These are phyloP conservation scores for Octonoba sinensis DNA, from an alignment of 2,888 invertebrate species.

Conservation along the genomic window DNA sequence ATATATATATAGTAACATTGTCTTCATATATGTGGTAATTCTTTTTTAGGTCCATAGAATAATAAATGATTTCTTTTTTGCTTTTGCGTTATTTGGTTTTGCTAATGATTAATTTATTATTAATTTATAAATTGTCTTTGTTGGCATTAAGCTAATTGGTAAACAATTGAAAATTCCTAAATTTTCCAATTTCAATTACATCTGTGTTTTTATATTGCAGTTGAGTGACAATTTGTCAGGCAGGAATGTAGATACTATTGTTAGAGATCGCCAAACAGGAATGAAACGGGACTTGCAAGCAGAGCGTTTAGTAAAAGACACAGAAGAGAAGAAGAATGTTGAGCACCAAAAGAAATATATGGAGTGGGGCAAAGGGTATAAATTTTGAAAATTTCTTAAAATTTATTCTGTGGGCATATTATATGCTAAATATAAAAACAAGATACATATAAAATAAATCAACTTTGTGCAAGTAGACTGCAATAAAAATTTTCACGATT, in stretches of 20 bases:
- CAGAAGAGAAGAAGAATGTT: conserved; percentile 78
- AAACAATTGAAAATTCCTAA: not conserved
- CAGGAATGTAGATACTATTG: conserved; percentile 79
- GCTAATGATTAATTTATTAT: too few species aligned
- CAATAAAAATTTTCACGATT: too few species aligned
- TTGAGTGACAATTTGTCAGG: conserved; percentile 82
- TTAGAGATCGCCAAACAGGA: conserved; percentile 79
- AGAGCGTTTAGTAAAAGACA: conserved; percentile 78
- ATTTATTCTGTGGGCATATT: not conserved
- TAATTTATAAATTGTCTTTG: too few species aligned
- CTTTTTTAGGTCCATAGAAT: too few species aligned
- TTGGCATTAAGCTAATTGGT: too few species aligned
- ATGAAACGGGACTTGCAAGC: conserved; percentile 79
- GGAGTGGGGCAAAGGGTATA: conserved; percentile 86
- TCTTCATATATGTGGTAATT: too few species aligned
- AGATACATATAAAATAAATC: too few species aligned
- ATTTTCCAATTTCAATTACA: not conserved
- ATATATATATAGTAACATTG: too few species aligned
- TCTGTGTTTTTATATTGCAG: conserved; percentile 69
- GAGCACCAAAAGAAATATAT: conserved; percentile 81
- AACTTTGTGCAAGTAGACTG: too few species aligned
- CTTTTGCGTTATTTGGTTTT: too few species aligned
- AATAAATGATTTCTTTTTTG: too few species aligned
- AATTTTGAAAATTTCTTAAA: not conserved
- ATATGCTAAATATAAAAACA: too few species aligned